Conservation (phyloP, 2,113 vertebrate genomes). For the Noturus placidus region DNA sequence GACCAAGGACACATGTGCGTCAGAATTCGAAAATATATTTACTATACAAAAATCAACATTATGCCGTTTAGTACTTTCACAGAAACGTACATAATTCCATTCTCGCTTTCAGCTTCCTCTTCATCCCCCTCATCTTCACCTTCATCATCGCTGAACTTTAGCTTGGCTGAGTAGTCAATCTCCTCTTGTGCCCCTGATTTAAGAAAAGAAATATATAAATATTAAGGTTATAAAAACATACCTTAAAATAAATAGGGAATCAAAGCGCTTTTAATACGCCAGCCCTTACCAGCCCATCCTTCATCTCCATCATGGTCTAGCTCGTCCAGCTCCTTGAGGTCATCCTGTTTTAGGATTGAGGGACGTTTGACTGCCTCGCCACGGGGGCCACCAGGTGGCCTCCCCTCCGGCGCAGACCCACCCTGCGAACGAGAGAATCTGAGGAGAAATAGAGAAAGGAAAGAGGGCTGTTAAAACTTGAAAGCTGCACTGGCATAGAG, state of each 20-base stretch:
- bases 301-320: slow-evolving; percentile 91
- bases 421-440: slow-evolving; percentile 82
- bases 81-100: slow-evolving; percentile 67
- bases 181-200: slow-evolving; percentile 86
- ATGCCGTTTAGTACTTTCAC: neutral
- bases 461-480: neutral
- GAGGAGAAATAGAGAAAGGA: neutral
- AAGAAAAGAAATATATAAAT: neutral
- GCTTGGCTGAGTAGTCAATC: slow-evolving; percentile 91
- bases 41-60: neutral
- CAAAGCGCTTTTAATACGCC: neutral
- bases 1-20: neutral
- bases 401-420: slow-evolving; percentile 74
- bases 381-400: slow-evolving; percentile 74
- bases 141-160: slow-evolving; percentile 94
- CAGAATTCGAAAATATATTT: neutral
- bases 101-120: slow-evolving; percentile 72
- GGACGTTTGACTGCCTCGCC: slow-evolving; percentile 83
- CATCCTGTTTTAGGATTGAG: slow-evolving; percentile 90
- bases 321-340: slow-evolving; percentile 92
- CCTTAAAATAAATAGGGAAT: neutral
- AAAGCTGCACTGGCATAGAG: neutral
- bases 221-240: neutral
- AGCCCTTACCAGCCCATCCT: slow-evolving; percentile 84
- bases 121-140: slow-evolving; percentile 86